Conservation (phyloP, 2,888 invertebrate species). For the Melitaea athalia region DNA sequence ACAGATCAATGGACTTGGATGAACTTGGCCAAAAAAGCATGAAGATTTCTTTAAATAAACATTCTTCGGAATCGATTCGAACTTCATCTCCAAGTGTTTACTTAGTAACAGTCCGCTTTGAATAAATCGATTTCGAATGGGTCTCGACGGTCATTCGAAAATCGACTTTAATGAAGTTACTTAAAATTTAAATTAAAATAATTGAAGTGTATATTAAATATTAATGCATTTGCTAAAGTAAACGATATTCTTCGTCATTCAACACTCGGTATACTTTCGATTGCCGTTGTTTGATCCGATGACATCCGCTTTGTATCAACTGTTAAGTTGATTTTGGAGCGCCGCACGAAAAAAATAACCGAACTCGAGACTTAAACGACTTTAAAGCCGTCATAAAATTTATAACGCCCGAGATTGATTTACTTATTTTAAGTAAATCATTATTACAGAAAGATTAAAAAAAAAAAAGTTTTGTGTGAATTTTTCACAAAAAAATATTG, state of each 20-base stretch:
- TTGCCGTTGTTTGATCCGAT: constrained; percentile 41
- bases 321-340: constrained; percentile 55
- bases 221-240: constrained; percentile 43
- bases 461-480: neutral
- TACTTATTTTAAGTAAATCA: neutral
- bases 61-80: constrained; percentile 72
- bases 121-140: constrained; percentile 71
- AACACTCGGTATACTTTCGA: constrained; percentile 47
- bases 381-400: constrained; percentile 4
- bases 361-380: constrained; percentile 26
- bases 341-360: constrained; percentile 51
- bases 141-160: constrained; percentile 39
- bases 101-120: constrained; percentile 77
- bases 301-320: constrained; percentile 59
- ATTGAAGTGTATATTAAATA: constrained; percentile 30
- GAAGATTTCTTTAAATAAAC: constrained; percentile 75
- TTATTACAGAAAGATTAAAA: no score
- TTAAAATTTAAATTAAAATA: constrained; percentile 33
- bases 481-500: neutral
- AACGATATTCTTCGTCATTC: constrained; percentile 47
- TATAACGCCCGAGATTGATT: neutral
- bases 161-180: constrained; percentile 44
- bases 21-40: constrained; percentile 70
- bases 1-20: constrained; percentile 63
- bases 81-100: constrained; percentile 73